These are phyloP conservation scores for Progne subis DNA, from an alignment of 2,113 vertebrate species.

Conservation along the genomic window DNA sequence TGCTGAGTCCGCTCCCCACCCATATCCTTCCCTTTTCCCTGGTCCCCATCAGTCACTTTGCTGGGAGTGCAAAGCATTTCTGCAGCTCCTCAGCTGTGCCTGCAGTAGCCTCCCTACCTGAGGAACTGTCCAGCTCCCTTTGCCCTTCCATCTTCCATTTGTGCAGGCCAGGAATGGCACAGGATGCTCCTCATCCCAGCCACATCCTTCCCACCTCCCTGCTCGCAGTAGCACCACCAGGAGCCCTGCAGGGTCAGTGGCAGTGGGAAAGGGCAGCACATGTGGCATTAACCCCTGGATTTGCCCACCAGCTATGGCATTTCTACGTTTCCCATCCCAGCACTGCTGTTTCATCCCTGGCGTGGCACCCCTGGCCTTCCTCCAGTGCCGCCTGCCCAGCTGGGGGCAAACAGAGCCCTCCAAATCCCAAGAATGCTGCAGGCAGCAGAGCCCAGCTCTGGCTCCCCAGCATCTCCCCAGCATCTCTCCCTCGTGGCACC, in stretches of 20 bases:
- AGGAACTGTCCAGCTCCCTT: not conserved
- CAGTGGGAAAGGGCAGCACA: not conserved
- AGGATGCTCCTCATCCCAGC: not conserved
- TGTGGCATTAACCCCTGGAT: not conserved
- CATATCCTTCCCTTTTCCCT: not conserved
- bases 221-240: rapidly evolving
- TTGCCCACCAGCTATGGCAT: not conserved
- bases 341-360: not conserved
- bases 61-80: not conserved
- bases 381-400: not conserved
- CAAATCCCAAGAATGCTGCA: rapidly evolving
- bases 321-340: not conserved
- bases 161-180: not conserved
- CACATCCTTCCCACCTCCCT: not conserved
- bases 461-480: not conserved
- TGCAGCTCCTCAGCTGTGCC: not conserved
- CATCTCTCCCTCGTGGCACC: not conserved
- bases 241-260: not conserved
- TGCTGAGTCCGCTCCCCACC: not conserved
- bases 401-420: not conserved
- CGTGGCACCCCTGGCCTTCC: not conserved
- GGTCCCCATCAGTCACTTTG: not conserved
- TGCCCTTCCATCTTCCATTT: not conserved
- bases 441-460: not conserved
- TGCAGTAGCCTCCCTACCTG: not conserved